Evolutionary conservation across 2,888 invertebrate species (phyloP).

Genomic region (Sinotaia quadrata): DNA sequence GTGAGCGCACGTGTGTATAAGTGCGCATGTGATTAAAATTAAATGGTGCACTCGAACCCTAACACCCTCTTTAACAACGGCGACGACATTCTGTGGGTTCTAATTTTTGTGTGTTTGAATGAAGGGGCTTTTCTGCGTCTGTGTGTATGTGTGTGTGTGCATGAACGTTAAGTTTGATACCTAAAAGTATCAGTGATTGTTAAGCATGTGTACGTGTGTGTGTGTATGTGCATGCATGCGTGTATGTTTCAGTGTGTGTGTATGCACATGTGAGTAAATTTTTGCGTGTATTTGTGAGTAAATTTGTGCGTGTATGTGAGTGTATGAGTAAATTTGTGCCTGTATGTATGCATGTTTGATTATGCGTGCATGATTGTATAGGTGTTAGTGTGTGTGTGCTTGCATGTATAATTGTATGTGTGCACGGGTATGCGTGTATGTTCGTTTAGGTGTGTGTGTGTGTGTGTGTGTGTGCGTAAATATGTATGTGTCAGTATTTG

Average conservation of each 20-base stretch:
- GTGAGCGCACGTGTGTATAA: not conserved
- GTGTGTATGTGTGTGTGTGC: not conserved
- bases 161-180: not conserved
- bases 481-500: not conserved
- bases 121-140: not conserved
- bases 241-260: slow-evolving; percentile 8
- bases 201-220: not conserved
- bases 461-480: not conserved
- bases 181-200: not conserved
- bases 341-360: not conserved
- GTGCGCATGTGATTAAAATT: not conserved
- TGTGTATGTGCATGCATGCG: slow-evolving; percentile 2
- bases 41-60: not conserved
- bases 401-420: slow-evolving; percentile 1
- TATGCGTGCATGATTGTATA: not conserved
- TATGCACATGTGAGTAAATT: not conserved
- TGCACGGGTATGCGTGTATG: slow-evolving; percentile 2
- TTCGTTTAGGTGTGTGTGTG: not conserved
- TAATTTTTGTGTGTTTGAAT: not conserved
- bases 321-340: not conserved
- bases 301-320: not conserved
- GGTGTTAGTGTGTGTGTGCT: slow-evolving; percentile 4
- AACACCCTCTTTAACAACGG: not conserved
- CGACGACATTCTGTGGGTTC: not conserved
- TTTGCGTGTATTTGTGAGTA: not conserved